Evolutionary conservation across 2,797 vertebrate genomes (phyloP).

Genomic region (Falco concolor): DNA sequence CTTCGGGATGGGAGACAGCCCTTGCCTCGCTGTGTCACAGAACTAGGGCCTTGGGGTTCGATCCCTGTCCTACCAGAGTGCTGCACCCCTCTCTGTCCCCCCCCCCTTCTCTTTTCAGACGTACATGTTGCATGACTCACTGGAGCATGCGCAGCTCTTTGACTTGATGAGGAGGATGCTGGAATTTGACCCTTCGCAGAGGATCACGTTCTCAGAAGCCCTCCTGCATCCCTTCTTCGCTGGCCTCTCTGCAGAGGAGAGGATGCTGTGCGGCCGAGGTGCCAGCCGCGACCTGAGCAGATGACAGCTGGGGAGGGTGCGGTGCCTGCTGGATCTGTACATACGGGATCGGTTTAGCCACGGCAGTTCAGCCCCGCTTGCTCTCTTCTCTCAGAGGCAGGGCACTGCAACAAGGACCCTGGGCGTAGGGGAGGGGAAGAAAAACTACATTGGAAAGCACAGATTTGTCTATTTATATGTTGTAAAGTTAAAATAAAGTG

Average conservation of each 20-base stretch:
- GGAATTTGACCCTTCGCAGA: constrained; percentile 73
- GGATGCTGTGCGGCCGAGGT: constrained; percentile 61
- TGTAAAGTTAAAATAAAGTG: constrained; percentile 84
- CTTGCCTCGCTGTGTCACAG: accelerated
- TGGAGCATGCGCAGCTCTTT: constrained; percentile 76
- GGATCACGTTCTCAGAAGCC: constrained; percentile 76
- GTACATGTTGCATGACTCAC: constrained; percentile 73
- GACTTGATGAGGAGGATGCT: constrained; percentile 78
- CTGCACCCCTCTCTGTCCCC: no score
- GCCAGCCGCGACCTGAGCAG: constrained; percentile 76
- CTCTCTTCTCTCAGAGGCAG: neutral
- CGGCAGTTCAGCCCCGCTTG: neutral
- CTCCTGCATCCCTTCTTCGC: constrained; percentile 78
- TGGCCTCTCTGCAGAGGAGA: constrained; percentile 74
- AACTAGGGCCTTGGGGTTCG: neutral
- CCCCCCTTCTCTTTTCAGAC: constrained; percentile 45
- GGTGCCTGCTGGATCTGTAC: neutral
- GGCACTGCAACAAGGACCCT: constrained; percentile 6
- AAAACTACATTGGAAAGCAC: constrained; percentile 72
- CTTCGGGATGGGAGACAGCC: neutral
- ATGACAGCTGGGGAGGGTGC: constrained; percentile 54
- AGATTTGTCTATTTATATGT: constrained; percentile 83
- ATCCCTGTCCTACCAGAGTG: no score
- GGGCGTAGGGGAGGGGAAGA: neutral
- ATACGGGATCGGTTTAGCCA: neutral